A percentile compares a stretch with the other conserved stretches of the same genome.
Conservation (phyloP, 2,797 vertebrate genomes). For the Lepus townsendii region DNA sequence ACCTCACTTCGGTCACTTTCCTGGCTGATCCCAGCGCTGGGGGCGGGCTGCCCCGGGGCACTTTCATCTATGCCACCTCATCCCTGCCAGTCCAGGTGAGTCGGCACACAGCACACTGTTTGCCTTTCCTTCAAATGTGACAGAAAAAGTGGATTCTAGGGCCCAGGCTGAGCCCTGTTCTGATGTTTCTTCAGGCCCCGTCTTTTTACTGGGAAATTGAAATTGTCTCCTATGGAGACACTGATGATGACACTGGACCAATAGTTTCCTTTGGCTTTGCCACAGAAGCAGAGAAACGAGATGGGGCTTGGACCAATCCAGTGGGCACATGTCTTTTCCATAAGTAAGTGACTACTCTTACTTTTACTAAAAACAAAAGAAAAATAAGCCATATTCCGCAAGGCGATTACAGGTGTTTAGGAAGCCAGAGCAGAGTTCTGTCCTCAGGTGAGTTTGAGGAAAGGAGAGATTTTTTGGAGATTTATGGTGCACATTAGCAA, state of each 20-base stretch:
- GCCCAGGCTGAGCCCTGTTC: neutral
- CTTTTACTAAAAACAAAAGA: neutral
- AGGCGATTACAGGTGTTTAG: neutral
- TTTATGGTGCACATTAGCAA: neutral
- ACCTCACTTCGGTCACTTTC: slow-evolving; percentile 97
- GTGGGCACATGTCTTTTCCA: slow-evolving; percentile 99
- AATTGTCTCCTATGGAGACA: slow-evolving; percentile 98
- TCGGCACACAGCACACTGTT: neutral
- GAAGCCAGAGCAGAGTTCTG: neutral
- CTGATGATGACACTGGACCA: slow-evolving; percentile 98
- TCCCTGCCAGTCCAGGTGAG: slow-evolving; percentile 96
- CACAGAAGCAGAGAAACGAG: slow-evolving; percentile 98
- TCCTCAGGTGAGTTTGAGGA: neutral
- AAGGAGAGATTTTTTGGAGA: neutral
- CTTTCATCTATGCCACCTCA: slow-evolving; percentile 98
- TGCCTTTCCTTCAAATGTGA: neutral
- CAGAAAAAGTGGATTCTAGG: neutral
- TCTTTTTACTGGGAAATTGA: slow-evolving; percentile 99
- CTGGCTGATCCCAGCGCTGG: slow-evolving; percentile 98
- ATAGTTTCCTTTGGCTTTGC: slow-evolving; percentile 99
- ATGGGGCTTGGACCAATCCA: slow-evolving; percentile 99
- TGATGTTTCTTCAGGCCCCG: slow-evolving; percentile 91
- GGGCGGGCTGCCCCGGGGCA: slow-evolving; percentile 97
- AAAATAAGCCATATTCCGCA: neutral
- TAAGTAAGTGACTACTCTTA: slow-evolving; percentile 92